Base-by-base conservation (phyloP, 2,113 vertebrate genomes). In the Catagonus wagneri region DNA sequence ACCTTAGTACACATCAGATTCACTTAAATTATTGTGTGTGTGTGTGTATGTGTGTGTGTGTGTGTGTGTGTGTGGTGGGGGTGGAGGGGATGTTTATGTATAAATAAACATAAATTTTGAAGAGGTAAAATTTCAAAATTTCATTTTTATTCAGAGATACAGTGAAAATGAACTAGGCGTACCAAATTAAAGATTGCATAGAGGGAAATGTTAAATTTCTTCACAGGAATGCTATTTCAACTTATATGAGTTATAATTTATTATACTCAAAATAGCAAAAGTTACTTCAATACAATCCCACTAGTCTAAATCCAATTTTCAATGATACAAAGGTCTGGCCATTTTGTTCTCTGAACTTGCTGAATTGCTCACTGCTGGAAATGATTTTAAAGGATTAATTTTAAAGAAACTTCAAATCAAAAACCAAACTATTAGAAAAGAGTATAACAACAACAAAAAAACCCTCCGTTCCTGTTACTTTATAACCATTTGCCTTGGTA, bases 321-420 rank as follows among this genome's bases (percentile, higher is more conserved):
- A 86, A 68, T 68, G 85, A 94, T 32, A 94, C 83, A 89, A 93
- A 83, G 12, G 1, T 86, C 88, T 81, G 83, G 68, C 83, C 93
- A 96, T 91, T 94, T 96, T 91, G 50, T 93, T 93, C 94, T 91
- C 78, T 76, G 54, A 85, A 92, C 32, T 86, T 93, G 72, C 27
- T 90, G 72, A 96, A 79, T 56, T 94, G 56, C 17, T 74, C 75
- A 89, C 74, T 93, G 65, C 36, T 94, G 75, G 69, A 95, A 96
- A 88, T 92, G 10, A 96, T 90, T 96, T 97, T 92, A 93, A 97
- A 96, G 79, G 93, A 97, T 93, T 93, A 83, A 95, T 81, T 93
- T 95, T 84, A 94, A 95, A 92, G 88, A 93, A 95, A 95, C 56
- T 93, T 89, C 85, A 94, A 93, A 89, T 65, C 7, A 34, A 95